Percentiles rank a stretch among this genome's conserved stretches.
phyloP scores from a whole-genome alignment of 2,888 invertebrate genomes.

The Andrena dorsata region DNA sequence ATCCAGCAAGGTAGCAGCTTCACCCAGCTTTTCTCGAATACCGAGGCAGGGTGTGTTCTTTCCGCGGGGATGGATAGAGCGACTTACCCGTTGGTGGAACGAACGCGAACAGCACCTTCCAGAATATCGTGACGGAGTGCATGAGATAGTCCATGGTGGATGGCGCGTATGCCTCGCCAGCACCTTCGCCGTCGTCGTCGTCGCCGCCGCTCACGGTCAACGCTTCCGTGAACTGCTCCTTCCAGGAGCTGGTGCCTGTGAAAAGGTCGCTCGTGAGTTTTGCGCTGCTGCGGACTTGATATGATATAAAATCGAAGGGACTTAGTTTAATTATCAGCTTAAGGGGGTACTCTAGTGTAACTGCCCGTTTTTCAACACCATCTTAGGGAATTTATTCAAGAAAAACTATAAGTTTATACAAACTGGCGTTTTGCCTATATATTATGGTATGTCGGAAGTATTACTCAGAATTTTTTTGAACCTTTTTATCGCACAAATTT shows the following conservation, averaged over 20 bases:
- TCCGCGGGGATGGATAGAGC: background rate
- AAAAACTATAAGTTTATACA: too few species aligned
- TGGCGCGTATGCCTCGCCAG: conserved; percentile 85
- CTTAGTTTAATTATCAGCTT: too few species aligned
- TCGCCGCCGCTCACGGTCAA: conserved; percentile 96
- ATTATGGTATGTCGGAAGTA: too few species aligned
- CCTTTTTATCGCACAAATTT: too few species aligned
- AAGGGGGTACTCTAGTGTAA: conserved; percentile 3
- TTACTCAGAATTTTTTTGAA: too few species aligned
- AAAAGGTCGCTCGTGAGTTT: background rate
- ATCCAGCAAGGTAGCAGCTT: conserved; percentile 13
- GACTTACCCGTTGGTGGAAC: conserved; percentile 97
- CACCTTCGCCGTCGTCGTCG: conserved; percentile 86
- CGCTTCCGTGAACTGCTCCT: conserved; percentile 99
- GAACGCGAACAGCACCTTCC: conserved; percentile 99
- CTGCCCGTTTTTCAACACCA: too few species aligned
- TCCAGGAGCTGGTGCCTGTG: conserved; percentile 97
- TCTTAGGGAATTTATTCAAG: too few species aligned
- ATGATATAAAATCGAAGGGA: too few species aligned
- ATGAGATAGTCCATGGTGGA: conserved; percentile 97
- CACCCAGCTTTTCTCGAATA: background rate
- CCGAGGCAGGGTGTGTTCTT: conserved; percentile 3
- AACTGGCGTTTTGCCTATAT: too few species aligned
- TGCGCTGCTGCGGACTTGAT: background rate
- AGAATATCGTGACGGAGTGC: conserved; percentile 98